A percentile compares a stretch with the other conserved stretches of the same genome.
Evolutionary conservation across 2,113 vertebrate species (phyloP).

Genomic region (Struthio camelus): DNA sequence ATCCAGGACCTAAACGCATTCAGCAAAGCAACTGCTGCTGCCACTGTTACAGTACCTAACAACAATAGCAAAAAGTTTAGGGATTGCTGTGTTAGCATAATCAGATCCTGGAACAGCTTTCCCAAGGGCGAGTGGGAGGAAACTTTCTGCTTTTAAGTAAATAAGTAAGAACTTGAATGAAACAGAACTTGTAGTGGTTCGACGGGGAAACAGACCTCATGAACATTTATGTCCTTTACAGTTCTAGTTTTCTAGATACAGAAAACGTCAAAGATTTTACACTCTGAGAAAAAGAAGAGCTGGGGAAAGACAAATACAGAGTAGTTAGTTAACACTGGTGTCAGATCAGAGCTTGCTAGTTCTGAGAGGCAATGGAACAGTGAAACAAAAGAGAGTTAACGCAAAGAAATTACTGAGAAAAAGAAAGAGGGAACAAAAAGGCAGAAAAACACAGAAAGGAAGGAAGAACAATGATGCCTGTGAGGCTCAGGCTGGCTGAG

Average conservation of each 20-base stretch:
- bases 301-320: neutral
- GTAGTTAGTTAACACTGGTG: neutral
- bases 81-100: neutral
- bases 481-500: neutral
- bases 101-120: neutral
- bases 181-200: neutral
- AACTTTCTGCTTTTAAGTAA: conserved; percentile 26
- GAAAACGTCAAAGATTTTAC: neutral
- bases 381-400: neutral
- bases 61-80: neutral
- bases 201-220: neutral
- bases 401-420: neutral
- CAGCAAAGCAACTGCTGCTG: neutral
- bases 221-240: neutral
- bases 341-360: neutral
- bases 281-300: neutral
- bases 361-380: neutral
- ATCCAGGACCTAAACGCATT: neutral
- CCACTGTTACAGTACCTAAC: neutral
- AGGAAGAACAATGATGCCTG: neutral
- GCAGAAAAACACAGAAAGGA: neutral
- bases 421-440: neutral
- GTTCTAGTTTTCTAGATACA: neutral
- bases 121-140: conserved; percentile 14
- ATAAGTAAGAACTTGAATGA: neutral